Base-by-base conservation (phyloP, 2,113 vertebrate genomes). In the Indicator maculatus region DNA sequence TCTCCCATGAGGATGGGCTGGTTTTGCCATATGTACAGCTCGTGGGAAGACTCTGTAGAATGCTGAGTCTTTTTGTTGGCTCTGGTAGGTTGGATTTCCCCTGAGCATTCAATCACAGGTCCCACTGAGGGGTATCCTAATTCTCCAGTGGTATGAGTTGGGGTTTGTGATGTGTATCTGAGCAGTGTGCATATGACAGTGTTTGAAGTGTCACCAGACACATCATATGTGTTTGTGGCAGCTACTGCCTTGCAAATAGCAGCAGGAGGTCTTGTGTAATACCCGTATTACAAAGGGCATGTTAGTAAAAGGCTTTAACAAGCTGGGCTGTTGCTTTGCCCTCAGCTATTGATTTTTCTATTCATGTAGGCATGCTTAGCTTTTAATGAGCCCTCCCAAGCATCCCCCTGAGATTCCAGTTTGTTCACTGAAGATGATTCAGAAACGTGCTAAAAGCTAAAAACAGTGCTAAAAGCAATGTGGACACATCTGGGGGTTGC, bases 261-360 rank as follows among this genome's bases (percentile, higher is more conserved):
- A 84, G 80, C 63, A 36, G 19, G 26, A 76, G 59, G 20, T 52
- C 73, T 95, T 93, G 86, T 94, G 83, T 65, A 93, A 76, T 41
- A 87, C 15, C 63, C 9, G 0, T n/a, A 41, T 55, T 56, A 86
- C 76, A 88, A 93, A 92, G 55, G 52, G 45, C 28, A 4, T 18
- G 76, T n/a, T 45, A 61, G 5, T 55, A 2, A 0, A 50, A 58
- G 39, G 21, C 20, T 87, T 33, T 66, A 47, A 76, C 2, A 23
- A 87, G 52, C 39, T 72, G 26, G 39, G 72, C 50, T 75, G 71
- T 38, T 4, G 6, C 59, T 89, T 67, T 93, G 65, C 80, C 91
- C 89, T 72, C 72, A 45, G 75, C 66, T 95, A 88, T 75, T 86
- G 76, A 88, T 52, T 72, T 81, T 91, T 70, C 95, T 86, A 14